Base-by-base conservation (phyloP, 2,888 invertebrate genomes). In the Sacculina carcini region DNA sequence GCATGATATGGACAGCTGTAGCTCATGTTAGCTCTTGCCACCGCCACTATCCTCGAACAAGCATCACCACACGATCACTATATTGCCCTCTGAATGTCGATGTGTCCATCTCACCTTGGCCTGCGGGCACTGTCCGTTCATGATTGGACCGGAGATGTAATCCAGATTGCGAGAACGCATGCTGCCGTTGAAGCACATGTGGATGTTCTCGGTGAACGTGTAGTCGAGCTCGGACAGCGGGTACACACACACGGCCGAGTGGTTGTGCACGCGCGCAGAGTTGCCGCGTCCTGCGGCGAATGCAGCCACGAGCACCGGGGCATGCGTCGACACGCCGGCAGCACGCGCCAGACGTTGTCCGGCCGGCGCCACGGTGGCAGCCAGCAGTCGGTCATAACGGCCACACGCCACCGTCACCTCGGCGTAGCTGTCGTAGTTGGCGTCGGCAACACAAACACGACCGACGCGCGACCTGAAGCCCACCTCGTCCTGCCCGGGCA, bases 131-230 rank as follows among this genome's bases (percentile, higher is more conserved):
- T 83, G 80, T 24, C 86, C 86, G 68, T 87, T 85, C 60, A 83
- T 77, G 60, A 89, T 84, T 60, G 81, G 80, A 10, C 85, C 85
- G 56, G 85, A 90, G 64, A 85, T 80, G 66, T 85, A 86, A 21
- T 79, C 86, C 77, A 84, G 79, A 62, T 82, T 87, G 47, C 92
- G 77, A 63, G 87, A 83, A 63, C 83, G 85, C 58, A 84, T 83
- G 59, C 82, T 83, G 31, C 92, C 92, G 66, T 89, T 85, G 65
- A 92, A 92, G 68, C 96, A 96, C 77, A 86, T 82, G 65, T 90
- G 89, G 60, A 94, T 89, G 69, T 94, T 96, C 66, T 89, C 84
- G 63, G 84, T 85, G 66, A 96, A 96, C 65, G 83, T 83, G 58
- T 78, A 77, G 64, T 89, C 85, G 60, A 94, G 84, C 58, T 85